Conservation (phyloP, 1,140 invertebrate species). For the Oscheius sp. region DNA sequence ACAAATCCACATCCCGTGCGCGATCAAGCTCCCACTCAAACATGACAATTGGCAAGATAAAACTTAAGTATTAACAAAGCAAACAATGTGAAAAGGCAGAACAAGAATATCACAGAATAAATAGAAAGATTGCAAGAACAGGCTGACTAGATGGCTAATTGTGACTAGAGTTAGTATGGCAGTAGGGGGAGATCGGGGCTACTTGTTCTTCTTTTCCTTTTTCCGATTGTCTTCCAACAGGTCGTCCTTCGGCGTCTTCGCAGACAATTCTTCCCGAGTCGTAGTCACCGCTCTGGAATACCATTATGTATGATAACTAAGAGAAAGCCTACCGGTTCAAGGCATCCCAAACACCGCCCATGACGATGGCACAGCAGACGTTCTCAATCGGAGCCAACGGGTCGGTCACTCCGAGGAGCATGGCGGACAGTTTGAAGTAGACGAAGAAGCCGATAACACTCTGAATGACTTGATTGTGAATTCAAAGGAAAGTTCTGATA, state of each 20-base stretch:
- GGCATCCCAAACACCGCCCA: conserved; percentile 96
- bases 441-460: conserved; percentile 97
- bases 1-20: too few species aligned
- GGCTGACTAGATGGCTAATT: too few species aligned
- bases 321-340: conserved; percentile 62
- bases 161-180: too few species aligned
- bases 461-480: conserved; percentile 37
- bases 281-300: conserved; percentile 32
- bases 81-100: too few species aligned
- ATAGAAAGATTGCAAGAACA: too few species aligned
- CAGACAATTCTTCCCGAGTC: conserved; percentile 5
- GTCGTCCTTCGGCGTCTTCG: background rate
- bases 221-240: background rate
- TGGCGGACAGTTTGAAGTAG: conserved; percentile 95
- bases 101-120: too few species aligned
- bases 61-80: too few species aligned
- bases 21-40: too few species aligned
- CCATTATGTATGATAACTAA: background rate
- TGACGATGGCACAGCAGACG: conserved; percentile 91
- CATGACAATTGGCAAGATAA: too few species aligned
- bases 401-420: conserved; percentile 92
- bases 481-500: background rate
- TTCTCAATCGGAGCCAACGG: conserved; percentile 98
- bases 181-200: background rate
- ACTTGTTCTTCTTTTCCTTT: background rate